Evolutionary conservation across 1,140 invertebrate species (phyloP).

Genomic region (Bombus ignitus): DNA sequence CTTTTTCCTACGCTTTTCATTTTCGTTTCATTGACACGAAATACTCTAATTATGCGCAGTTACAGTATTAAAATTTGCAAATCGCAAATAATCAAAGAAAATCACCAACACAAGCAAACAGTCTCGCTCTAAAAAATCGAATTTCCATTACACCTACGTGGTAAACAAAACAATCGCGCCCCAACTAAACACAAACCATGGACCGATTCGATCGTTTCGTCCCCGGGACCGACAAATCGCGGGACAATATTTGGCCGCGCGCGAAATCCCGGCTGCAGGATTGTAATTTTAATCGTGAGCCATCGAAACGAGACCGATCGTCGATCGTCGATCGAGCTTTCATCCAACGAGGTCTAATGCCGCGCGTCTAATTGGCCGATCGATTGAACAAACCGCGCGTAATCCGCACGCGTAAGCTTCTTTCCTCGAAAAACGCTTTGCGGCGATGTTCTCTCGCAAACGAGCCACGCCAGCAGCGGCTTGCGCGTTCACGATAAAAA

Average conservation of each 20-base stretch:
- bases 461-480: conserved; percentile 6
- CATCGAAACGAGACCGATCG: too few relatives aligned
- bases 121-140: not conserved
- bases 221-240: not conserved
- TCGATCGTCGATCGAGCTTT: not conserved
- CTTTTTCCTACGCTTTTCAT: too few relatives aligned
- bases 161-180: not conserved
- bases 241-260: conserved; percentile 7
- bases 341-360: conserved; percentile 21
- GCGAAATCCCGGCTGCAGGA: not conserved
- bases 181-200: not conserved
- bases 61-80: too few relatives aligned
- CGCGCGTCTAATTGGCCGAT: conserved; percentile 40
- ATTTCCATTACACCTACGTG: not conserved
- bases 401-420: conserved; percentile 44
- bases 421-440: conserved; percentile 44
- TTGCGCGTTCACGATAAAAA: conserved; percentile 55
- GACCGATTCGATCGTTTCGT: not conserved
- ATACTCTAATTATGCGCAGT: too few relatives aligned
- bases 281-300: conserved; percentile 20
- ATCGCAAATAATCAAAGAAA: not conserved
- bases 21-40: too few relatives aligned
- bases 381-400: conserved; percentile 42
- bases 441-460: not conserved
- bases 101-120: not conserved